Base-by-base conservation (phyloP, 1,140 invertebrate species). In the Trachelipus rathkii region DNA sequence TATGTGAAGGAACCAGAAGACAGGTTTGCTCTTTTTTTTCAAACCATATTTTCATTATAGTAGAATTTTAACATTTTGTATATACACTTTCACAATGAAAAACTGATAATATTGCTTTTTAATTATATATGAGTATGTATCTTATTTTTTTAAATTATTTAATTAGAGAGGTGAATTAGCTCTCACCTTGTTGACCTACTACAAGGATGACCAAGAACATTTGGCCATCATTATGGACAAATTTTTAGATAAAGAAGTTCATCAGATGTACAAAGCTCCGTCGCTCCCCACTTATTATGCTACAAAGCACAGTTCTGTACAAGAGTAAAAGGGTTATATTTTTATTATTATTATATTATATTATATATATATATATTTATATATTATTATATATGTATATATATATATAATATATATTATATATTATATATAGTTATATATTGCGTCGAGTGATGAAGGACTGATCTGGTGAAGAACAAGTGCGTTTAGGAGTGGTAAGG, bases 211-310 rank as follows among this genome's bases (percentile, higher is more conserved):
- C 82, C 91, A 94, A 9, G 89, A 90, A 70, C 96, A 95, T 85
- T 87, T 98, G 15, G 92, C 93, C n/a, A 91, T 92, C 84, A 96
- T 98, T 75, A 97, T 99, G 95, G 95, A 98, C 81, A 96, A 95
- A 83, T 82, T 91, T 53, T 82, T 91, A 13, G 90, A 91, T 83
- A 87, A 87, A 81, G 87, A 88, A 75, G 92, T 98, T 73, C 95
- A 98, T 87, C 93, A 93, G 82, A 86, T 96, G 81, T 90, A 94
- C 10, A 95, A 95, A 84, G 88, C 90, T 0, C 92, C 92, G 0
- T 89, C 93, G 77, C 87, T 92, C 44, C 91, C 91, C 82, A 90
- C 91, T 77, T 94, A 93, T 84, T 95, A 94, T 72, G 78, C 77
- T 50, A 45, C 76, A 44, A 77, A 81, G 68, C 76, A 75, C 77